These are phyloP conservation scores for Podarcis siculus DNA, from an alignment of 2,797 vertebrate genomes.

Conservation along the genomic window DNA sequence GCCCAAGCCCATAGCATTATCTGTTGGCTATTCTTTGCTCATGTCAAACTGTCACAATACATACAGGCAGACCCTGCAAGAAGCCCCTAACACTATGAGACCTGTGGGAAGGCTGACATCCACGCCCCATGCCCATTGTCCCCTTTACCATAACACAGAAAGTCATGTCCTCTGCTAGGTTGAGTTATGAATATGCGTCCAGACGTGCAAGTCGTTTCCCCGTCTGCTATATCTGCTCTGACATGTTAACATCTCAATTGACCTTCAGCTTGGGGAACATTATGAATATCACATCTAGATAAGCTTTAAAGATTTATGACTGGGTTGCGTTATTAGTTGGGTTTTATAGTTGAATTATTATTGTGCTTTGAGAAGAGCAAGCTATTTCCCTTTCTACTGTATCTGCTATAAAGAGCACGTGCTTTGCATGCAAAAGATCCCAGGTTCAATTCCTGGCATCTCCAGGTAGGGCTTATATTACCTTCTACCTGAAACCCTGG, in stretches of 20 bases:
- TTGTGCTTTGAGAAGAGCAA: neutral
- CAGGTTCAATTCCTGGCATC: too few relatives aligned
- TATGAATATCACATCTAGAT: neutral
- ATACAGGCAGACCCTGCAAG: neutral
- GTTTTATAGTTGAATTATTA: neutral
- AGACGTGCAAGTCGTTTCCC: too few relatives aligned
- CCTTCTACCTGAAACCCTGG: too few relatives aligned
- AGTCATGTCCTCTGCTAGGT: neutral
- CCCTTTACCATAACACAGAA: neutral
- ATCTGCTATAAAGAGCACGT: neutral
- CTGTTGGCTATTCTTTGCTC: neutral
- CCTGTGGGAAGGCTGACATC: neutral
- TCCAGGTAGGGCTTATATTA: too few relatives aligned
- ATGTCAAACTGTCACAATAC: neutral
- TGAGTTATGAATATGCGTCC: too few relatives aligned
- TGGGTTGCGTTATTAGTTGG: too few relatives aligned
- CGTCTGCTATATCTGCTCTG: too few relatives aligned
- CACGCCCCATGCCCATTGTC: neutral
- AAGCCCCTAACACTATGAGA: neutral
- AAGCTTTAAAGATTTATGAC: too few relatives aligned
- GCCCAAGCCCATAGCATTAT: neutral
- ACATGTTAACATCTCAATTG: neutral
- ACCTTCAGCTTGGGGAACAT: neutral
- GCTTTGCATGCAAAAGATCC: too few relatives aligned
- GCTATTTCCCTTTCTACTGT: neutral